Evolutionary conservation across 1,140 invertebrate species (phyloP), one percentile per base, ranked within the genome.

Genomic region (Daktulosphaira vitifoliae): DNA sequence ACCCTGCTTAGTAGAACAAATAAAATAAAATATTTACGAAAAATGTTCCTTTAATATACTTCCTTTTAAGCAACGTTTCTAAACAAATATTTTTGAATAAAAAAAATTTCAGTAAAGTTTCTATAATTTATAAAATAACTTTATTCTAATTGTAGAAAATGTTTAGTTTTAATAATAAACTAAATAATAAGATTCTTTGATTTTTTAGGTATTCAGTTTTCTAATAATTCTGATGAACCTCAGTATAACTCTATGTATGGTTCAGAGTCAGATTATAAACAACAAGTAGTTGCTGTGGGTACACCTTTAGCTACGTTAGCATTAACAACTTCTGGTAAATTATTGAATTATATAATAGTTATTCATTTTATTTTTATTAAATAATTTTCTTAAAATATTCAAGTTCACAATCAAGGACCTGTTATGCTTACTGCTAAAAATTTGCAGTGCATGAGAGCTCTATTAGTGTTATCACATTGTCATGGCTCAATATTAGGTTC

Each of bases 361-460:
- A n/a, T 44, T n/a, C 39, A n/a, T 7, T 7, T 44, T 11, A 44
- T 16, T 54, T 15, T 56, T 44, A 23, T 46, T 46, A 33, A 33
- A 33, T 11, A 6, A 18, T 22, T 2, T 46, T 6, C 42, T 7
- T 59, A 62, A 25, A 16, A 62, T n/a, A 42, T 62, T 67, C 68
- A 72, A 74, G 82, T 83, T 39, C 84, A 87, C 20, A 88, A 90
- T 73, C 89, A 92, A 76, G 89, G 89, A n/a, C 90, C 90, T n/a
- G 95, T 98, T 33, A 95, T 98, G 91, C 80, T 99, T 71, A 98
- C 95, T 5, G 89, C 93, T 0, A 96, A 98, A 72, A 98, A 99
- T 81, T 80, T 99, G 20, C 91, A 97, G 71, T 96, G 93, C 42
- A 96, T 98, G 86, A 81, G 92, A 68, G 86, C 94, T 5, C 77